A percentile compares a stretch with the other conserved stretches of the same genome.
Evolutionary conservation across 2,888 invertebrate species (phyloP).

Genomic region (Agrypnus murinus): DNA sequence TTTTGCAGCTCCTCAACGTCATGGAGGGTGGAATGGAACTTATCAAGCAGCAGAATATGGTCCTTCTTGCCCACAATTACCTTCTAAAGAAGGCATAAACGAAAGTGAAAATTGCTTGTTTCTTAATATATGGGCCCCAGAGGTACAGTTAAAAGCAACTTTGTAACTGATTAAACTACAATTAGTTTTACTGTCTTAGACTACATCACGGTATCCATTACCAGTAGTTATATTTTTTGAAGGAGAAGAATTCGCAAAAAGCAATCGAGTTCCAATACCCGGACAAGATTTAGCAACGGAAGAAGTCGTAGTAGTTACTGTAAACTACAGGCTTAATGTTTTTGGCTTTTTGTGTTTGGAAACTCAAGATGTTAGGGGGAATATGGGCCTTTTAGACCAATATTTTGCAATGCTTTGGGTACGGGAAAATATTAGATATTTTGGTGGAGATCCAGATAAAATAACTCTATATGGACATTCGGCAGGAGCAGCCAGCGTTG

Average conservation of each 20-base stretch:
- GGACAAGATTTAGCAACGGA: slow-evolving; percentile 85
- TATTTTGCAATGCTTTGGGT: slow-evolving; percentile 86
- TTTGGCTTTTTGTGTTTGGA: slow-evolving; percentile 80
- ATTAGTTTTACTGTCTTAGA: slow-evolving; percentile 53
- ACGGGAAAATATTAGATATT: slow-evolving; percentile 82
- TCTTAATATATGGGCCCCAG: slow-evolving; percentile 92
- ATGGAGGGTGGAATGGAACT: slow-evolving; percentile 82
- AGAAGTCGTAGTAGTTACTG: slow-evolving; percentile 81
- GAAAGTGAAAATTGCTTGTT: slow-evolving; percentile 90
- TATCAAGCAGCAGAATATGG: slow-evolving; percentile 81
- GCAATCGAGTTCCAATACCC: slow-evolving; percentile 72
- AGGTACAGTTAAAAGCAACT: slow-evolving; percentile 71
- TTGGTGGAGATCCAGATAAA: slow-evolving; percentile 86
- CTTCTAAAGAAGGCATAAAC: slow-evolving; percentile 62
- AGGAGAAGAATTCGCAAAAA: slow-evolving; percentile 75
- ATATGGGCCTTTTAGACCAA: slow-evolving; percentile 91
- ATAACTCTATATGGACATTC: slow-evolving; percentile 91
- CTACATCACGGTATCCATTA: slow-evolving; percentile 69
- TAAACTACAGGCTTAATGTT: slow-evolving; percentile 81
- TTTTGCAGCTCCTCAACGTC: slow-evolving; percentile 83
- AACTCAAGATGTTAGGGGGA: slow-evolving; percentile 80
- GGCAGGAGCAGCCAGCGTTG: slow-evolving; percentile 82
- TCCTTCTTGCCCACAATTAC: slow-evolving; percentile 80
- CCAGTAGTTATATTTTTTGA: slow-evolving; percentile 84
- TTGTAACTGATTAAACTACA: neutral